Base-by-base conservation (phyloP, 1,140 invertebrate genomes). In the Camponotus floridanus region DNA sequence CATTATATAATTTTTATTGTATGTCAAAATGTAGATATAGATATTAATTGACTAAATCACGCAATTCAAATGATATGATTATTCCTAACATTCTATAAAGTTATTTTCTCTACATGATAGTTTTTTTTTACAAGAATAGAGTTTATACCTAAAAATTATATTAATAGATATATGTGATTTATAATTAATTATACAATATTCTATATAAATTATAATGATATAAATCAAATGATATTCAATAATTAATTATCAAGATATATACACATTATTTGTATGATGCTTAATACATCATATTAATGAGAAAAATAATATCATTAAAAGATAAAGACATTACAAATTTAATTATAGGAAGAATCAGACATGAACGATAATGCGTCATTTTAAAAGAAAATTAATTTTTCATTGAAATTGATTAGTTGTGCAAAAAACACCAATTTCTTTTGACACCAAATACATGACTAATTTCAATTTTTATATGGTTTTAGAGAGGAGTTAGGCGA, bases 41-140 rank as follows among this genome's bases (percentile, higher is more conserved):
- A 76, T 39, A 39, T 39, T 39, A 39, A 39, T 39, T 39, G 36
- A 39, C 65, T 76, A 1, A 65, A 6, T 33, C 21, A 76, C 4
- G 61, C 11, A n/a, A 59, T 59, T 76, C 18, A 11, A 45, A 86
- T 57, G 36, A 18, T 81, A 36, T 2, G 64, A 51, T 62, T 1
- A 55, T 2, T 26, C 1, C 18, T 51, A 15, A 74, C 26, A 61
- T 74, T 39, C 21, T 42, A 33, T 48, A 18, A 36, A 9, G 21
- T 36, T 9, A 42, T 57, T 36, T 33, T 55, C 8, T 55, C 70
- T 55, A 51, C 33, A 71, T n/a, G 11, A 51, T 26, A 26, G 26
- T 26, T 26, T 26, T 18, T 48, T 55, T 71, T 55, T 33, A 48
- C 1, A 2, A 70, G 4, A 70, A 71, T n/a, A 48, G 0, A 26